phyloP scores from a whole-genome alignment of 2,888 invertebrate species.

The Microchrysa polita region DNA sequence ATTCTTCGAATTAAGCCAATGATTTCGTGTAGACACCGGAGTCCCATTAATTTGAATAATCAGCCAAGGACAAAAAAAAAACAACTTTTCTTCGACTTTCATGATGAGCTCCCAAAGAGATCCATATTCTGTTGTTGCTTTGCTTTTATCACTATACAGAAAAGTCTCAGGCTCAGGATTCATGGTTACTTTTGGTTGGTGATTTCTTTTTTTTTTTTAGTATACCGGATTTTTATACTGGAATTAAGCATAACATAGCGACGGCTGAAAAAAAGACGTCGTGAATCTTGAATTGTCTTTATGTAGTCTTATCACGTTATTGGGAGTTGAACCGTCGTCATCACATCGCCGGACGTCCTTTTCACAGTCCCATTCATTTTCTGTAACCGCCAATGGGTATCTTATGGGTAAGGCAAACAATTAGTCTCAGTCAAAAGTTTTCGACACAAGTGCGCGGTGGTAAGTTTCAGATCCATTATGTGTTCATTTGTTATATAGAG shows the following conservation, averaged over 20 bases:
- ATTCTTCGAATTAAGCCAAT: constrained; percentile 43
- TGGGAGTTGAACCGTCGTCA: neutral
- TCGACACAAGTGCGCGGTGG: constrained; percentile 14
- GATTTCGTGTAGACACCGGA: constrained; percentile 43
- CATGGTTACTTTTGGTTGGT: no score
- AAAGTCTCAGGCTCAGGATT: no score
- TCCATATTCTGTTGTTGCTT: neutral
- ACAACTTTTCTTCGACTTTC: constrained; percentile 31
- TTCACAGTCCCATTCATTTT: no score
- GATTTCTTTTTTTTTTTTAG: neutral
- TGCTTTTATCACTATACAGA: neutral
- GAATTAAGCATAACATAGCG: neutral
- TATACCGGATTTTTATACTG: neutral
- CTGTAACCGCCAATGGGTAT: no score
- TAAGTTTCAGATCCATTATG: constrained; percentile 33
- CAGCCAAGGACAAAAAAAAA: constrained; percentile 31
- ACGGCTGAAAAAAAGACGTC: constrained; percentile 1
- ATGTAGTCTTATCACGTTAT: constrained; percentile 23
- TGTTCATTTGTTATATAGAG: constrained; percentile 3
- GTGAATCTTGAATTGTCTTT: neutral
- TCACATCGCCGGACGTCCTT: neutral
- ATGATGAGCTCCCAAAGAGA: neutral
- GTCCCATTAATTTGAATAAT: constrained; percentile 50
- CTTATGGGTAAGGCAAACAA: constrained; percentile 22
- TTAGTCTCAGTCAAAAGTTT: constrained; percentile 36